A percentile compares a stretch with the other conserved stretches of the same genome.
Evolutionary conservation across 2,888 invertebrate species (phyloP).

Genomic region (Hipparchia semele): DNA sequence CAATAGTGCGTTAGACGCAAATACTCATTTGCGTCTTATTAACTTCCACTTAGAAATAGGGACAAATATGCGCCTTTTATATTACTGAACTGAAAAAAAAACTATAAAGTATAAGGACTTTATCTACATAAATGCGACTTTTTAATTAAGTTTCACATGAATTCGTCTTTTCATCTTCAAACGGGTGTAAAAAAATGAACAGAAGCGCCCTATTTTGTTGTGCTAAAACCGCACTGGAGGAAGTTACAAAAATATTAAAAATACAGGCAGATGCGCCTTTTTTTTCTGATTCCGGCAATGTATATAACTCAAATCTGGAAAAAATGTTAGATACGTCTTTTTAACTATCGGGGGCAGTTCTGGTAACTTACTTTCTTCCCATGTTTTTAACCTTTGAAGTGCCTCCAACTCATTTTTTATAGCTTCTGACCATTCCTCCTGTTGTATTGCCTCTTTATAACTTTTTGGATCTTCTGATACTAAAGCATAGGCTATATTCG

Average conservation of each 20-base stretch:
- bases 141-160: slow-evolving; percentile 5
- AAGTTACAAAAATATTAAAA: slow-evolving; percentile 9
- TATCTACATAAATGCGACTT: slow-evolving; percentile 9
- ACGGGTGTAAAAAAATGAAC: slow-evolving; percentile 6
- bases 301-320: slow-evolving; percentile 5
- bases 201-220: slow-evolving; percentile 1
- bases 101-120: slow-evolving; percentile 5
- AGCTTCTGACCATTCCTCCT: too few species aligned
- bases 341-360: not conserved
- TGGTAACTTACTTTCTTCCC: too few species aligned
- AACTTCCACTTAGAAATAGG: slow-evolving; percentile 3
- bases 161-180: slow-evolving; percentile 6
- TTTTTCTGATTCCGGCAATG: slow-evolving; percentile 5
- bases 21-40: slow-evolving; percentile 7
- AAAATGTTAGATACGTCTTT: slow-evolving; percentile 7
- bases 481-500: too few species aligned
- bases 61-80: slow-evolving; percentile 9
- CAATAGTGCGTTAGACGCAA: not conserved
- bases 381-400: too few species aligned
- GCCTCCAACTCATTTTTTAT: too few species aligned
- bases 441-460: too few species aligned
- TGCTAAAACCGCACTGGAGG: slow-evolving; percentile 9
- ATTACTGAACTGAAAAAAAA: slow-evolving; percentile 6
- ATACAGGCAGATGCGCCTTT: slow-evolving; percentile 4
- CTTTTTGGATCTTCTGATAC: too few species aligned